Base-by-base conservation (phyloP, 2,888 invertebrate genomes). In the Plemyria rubiginata region DNA sequence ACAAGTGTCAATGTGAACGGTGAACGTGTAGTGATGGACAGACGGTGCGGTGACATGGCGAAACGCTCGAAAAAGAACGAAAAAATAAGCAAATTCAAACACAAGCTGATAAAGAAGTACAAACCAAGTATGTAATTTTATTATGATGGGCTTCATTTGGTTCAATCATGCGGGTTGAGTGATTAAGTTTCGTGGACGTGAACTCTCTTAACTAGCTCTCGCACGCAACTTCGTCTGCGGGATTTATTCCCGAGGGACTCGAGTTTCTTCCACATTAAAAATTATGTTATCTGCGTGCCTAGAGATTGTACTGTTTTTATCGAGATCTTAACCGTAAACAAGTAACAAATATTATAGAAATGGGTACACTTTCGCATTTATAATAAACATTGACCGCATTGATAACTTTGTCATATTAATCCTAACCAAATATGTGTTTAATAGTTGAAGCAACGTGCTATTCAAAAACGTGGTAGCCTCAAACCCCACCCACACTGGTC, bases 31-130 rank as follows among this genome's bases (percentile, higher is more conserved):
- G 38, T 40, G 77, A 83, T 84, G 85, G 81, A 86, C 75, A 78
- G 76, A 69, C 70, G 76, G 70, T 78, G 78, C 76, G 76, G 76
- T 72, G 75, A 78, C 60, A 82, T 85, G 56, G 54, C 53, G 87
- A 91, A 87, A 71, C 86, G 85, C 62, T 71, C 82, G 60, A 90
- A 84, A 79, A 90, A 85, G 70, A 73, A 77, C 69, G 85, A 87
- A 78, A 90, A 85, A 85, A 85, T 88, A 67, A 80, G 78, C 67
- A 92, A 91, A 84, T 79, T 87, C 72, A 91, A 89, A 81, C 82
- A 85, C 80, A 91, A 88, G 73, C 73, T 90, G 80, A 89, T 87
- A 78, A 90, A 84, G 78, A 90, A 85, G 76, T 82, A 84, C 71
- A 90, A 84, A 78, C 71, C 81, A 80, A 82, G 91, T 92, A 85